A percentile compares a stretch with the other conserved stretches of the same genome.
These are phyloP conservation scores for Asbolus verrucosus DNA, from an alignment of 1,140 invertebrate genomes.

Conservation along the genomic window DNA sequence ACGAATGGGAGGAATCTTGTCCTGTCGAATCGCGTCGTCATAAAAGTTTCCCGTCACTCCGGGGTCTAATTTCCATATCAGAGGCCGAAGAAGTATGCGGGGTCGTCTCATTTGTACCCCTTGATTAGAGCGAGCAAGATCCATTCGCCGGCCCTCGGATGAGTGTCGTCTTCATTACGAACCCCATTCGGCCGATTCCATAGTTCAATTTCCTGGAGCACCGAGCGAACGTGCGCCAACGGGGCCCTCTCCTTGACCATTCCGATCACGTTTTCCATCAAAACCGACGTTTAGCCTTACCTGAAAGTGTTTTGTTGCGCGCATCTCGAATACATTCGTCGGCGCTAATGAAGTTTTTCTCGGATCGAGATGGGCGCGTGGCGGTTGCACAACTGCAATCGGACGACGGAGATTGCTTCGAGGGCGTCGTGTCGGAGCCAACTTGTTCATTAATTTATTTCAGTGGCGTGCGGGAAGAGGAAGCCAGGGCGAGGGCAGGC, in stretches of 20 bases:
- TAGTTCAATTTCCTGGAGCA: slow-evolving; percentile 32
- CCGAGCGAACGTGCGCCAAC: slow-evolving; percentile 3
- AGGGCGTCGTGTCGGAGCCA: not conserved
- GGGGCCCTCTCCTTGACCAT: slow-evolving; percentile 17
- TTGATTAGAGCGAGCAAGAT: slow-evolving; percentile 24
- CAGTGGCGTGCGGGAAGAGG: slow-evolving; percentile 19
- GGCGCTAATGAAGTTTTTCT: too few species aligned
- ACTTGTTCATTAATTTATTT: slow-evolving; percentile 40
- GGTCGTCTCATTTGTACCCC: slow-evolving; percentile 14
- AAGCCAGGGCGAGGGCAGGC: slow-evolving; percentile 41
- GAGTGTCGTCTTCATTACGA: slow-evolving; percentile 28
- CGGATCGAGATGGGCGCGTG: too few species aligned
- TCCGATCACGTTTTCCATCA: slow-evolving; percentile 49
- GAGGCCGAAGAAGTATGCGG: not conserved
- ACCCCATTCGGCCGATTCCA: slow-evolving; percentile 20
- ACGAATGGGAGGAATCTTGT: too few species aligned
- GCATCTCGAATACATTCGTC: slow-evolving; percentile 8
- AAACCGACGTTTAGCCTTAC: slow-evolving; percentile 50
- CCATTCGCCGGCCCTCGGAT: not conserved
- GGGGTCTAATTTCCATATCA: slow-evolving; percentile 13
- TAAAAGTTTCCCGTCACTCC: not conserved
- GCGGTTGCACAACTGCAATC: not conserved
- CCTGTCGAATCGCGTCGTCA: too few species aligned
- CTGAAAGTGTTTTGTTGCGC: slow-evolving; percentile 44
- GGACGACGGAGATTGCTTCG: not conserved